Evolutionary conservation across 2,113 vertebrate species (phyloP).

Genomic region (Oryzias woworae): DNA sequence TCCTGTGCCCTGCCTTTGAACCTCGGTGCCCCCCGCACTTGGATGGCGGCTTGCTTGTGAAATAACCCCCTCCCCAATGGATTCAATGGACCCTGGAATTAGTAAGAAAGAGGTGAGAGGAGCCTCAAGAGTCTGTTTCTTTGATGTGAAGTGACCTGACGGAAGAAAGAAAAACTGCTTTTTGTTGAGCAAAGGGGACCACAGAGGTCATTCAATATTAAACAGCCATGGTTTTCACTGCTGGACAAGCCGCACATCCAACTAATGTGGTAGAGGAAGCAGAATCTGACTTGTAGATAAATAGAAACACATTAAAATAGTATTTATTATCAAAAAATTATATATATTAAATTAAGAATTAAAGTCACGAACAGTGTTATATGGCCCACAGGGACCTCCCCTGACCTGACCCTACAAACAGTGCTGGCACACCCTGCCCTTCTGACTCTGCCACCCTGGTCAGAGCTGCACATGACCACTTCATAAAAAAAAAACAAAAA

Average conservation of each 20-base stretch:
- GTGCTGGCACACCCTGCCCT: too few species aligned
- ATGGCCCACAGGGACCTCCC: too few species aligned
- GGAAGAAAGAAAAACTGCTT: slow-evolving; percentile 52
- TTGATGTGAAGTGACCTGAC: slow-evolving; percentile 46
- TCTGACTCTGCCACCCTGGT: too few species aligned
- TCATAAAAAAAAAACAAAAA: too few species aligned
- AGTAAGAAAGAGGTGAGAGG: slow-evolving; percentile 26
- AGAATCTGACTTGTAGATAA: too few species aligned
- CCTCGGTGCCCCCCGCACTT: slow-evolving; percentile 20
- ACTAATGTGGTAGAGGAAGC: not conserved
- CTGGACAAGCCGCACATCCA: slow-evolving; percentile 4
- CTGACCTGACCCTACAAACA: too few species aligned
- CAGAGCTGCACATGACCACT: too few species aligned
- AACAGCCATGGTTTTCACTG: slow-evolving; percentile 38
- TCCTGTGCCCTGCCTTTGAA: slow-evolving; percentile 42
- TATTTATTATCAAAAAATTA: too few species aligned
- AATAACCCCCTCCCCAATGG: slow-evolving; percentile 25
- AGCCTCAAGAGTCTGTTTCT: slow-evolving; percentile 17
- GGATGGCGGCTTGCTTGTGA: slow-evolving; percentile 13
- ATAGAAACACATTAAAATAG: too few species aligned
- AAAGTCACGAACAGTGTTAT: too few species aligned
- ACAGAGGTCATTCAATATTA: slow-evolving; percentile 63
- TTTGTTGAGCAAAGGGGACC: slow-evolving; percentile 41
- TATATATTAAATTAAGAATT: too few species aligned
- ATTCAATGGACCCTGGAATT: slow-evolving; percentile 14